Base-by-base conservation (phyloP, 2,888 invertebrate species). In the Ichneumon xanthorius region DNA sequence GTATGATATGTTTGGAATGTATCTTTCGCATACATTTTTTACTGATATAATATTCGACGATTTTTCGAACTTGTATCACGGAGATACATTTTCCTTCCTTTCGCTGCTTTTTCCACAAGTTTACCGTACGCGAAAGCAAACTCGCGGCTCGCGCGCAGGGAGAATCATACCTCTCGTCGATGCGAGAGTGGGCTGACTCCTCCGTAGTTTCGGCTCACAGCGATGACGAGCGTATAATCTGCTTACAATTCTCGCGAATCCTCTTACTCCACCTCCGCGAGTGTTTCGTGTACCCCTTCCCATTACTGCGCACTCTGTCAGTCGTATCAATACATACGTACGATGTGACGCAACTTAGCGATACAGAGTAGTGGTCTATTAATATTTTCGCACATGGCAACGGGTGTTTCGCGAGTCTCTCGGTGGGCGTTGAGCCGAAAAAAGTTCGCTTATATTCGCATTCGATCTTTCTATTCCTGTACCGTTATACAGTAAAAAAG, bases 221-320 rank as follows among this genome's bases (percentile, higher is more conserved):
- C 75, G 48, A 63, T 58, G 73, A 72, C 80, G 86, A 87, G 81
- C 80, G 79, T 58, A 48, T 88, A 89, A 89, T 89, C 88, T 86
- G 87, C 88, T 88, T 88, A 87, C 78, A 65, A 61, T 53, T 61
- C 55, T 71, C 48, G 33, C 80, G 85, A 89, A 89, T 89, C 88
- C 87, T 88, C 85, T 88, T 88, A 87, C 63, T 82, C 45, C 78
- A 76, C 80, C 84, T 78, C 68, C 71, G 65, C 55, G 53, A 40
- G 45, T 40, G 16, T 63, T 37, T 14, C 19, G 9, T 78, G 50
- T 73, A 53, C 22, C 33, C 19, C 16, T 40, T 40, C 7, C 73
- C 14, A 16, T 19, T 40, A 19, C 22, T 6, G 58, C 26, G 58
- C 26, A 58, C 26, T 4, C 58, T 4, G 58, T 40, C 40, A 7